These are phyloP conservation scores for Caenorhabditis wallacei DNA, from an alignment of 2,888 invertebrate genomes.

Conservation along the genomic window DNA sequence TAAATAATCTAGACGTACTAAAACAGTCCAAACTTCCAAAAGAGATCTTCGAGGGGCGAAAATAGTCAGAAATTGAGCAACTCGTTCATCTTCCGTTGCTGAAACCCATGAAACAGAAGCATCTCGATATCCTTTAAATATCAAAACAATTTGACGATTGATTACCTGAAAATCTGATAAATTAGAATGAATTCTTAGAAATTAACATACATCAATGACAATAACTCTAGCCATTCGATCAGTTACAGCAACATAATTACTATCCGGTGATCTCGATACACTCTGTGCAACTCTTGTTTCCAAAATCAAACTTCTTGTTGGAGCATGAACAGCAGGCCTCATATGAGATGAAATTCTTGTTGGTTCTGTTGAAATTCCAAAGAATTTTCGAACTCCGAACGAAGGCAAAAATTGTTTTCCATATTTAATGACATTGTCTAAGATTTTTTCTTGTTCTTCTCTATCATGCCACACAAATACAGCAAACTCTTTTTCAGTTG, in stretches of 20 bases:
- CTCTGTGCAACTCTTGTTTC: slow-evolving; percentile 59
- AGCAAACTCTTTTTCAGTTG: slow-evolving; percentile 70
- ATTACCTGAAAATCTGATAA: slow-evolving; percentile 27
- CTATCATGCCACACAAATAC: slow-evolving; percentile 76
- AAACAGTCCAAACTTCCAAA: slow-evolving; percentile 91
- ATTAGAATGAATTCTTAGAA: not conserved
- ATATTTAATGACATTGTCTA: slow-evolving; percentile 66
- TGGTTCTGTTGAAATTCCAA: slow-evolving; percentile 77
- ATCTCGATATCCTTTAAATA: slow-evolving; percentile 97
- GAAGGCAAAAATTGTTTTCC: slow-evolving; percentile 73
- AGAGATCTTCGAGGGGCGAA: slow-evolving; percentile 94
- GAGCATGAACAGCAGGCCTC: slow-evolving; percentile 45
- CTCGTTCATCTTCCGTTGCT: slow-evolving; percentile 67
- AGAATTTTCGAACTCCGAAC: slow-evolving; percentile 79
- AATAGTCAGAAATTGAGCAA: slow-evolving; percentile 90
- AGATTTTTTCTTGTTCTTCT: slow-evolving; percentile 60
- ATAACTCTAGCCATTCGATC: slow-evolving; percentile 89
- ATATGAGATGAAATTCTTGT: slow-evolving; percentile 65
- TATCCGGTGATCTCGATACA: slow-evolving; percentile 49
- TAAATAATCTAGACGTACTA: slow-evolving; percentile 84
- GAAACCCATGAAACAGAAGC: slow-evolving; percentile 86
- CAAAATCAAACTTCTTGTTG: slow-evolving; percentile 56
- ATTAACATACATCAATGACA: slow-evolving; percentile 88
- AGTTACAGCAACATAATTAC: slow-evolving; percentile 57
- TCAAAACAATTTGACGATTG: slow-evolving; percentile 89